phyloP scores from a whole-genome alignment of 2,888 invertebrate genomes.

The Microplitis manilae region DNA sequence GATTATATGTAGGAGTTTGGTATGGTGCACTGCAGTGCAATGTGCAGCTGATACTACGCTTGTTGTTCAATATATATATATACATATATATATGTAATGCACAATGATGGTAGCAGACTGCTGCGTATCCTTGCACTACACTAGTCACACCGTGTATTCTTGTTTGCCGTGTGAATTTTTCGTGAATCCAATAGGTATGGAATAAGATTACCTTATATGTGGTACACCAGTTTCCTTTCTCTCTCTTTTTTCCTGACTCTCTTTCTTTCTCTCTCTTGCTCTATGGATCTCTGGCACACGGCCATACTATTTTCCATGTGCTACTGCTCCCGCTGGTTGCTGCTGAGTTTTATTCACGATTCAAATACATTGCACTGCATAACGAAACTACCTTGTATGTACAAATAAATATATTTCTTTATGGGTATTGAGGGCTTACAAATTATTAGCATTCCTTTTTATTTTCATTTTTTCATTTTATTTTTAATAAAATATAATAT shows the following conservation, averaged over 20 bases:
- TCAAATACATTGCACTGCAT: not conserved
- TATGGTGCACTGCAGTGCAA: conserved; percentile 1
- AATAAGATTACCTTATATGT: conserved; percentile 48
- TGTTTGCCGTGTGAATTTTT: conserved; percentile 46
- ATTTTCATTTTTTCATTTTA: not conserved
- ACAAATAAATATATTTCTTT: conserved; percentile 6
- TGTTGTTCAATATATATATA: not conserved
- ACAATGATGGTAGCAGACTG: conserved; percentile 19
- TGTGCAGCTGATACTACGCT: conserved; percentile 4
- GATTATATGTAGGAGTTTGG: not conserved
- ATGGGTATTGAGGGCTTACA: conserved; percentile 2
- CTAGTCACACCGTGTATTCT: conserved; percentile 14
- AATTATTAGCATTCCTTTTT: not conserved
- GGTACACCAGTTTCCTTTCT: conserved; percentile 45
- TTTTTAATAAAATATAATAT: too few species aligned
- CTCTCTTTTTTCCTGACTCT: not conserved
- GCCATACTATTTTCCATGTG: conserved; percentile 42
- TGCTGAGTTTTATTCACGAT: conserved; percentile 6
- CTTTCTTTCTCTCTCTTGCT: not conserved
- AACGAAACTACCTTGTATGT: conserved; percentile 1
- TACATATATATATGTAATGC: not conserved
- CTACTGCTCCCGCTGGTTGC: not conserved
- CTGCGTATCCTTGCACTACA: not conserved
- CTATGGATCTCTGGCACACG: conserved; percentile 39
- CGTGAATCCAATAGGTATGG: conserved; percentile 47